These are phyloP conservation scores for Alca torda DNA, from an alignment of 2,797 vertebrate species.

Conservation along the genomic window DNA sequence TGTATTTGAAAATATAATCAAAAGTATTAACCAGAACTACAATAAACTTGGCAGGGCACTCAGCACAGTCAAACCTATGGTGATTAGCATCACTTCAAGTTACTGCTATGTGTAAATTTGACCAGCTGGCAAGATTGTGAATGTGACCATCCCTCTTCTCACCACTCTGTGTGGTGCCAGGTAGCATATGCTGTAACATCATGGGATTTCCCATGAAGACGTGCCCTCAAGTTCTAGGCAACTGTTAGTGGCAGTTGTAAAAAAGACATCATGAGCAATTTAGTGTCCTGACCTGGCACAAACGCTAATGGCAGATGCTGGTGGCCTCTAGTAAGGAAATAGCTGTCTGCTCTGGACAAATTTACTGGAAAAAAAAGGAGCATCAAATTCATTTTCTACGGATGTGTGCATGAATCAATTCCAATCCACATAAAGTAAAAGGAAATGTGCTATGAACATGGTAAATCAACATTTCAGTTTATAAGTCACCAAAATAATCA, in stretches of 20 bases:
- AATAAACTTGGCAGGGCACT: not conserved
- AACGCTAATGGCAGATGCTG: not conserved
- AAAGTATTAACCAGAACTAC: not conserved
- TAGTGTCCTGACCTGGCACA: not conserved
- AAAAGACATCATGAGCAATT: not conserved
- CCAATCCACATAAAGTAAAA: not conserved
- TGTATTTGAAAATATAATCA: not conserved
- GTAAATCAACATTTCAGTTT: slow-evolving; percentile 18
- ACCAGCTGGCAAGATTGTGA: not conserved
- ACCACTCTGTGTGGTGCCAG: not conserved
- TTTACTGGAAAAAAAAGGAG: not conserved
- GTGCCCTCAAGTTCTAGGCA: not conserved
- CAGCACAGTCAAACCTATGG: not conserved
- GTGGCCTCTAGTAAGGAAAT: not conserved
- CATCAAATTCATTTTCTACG: not conserved
- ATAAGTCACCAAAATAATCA: not conserved
- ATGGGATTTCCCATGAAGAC: not conserved
- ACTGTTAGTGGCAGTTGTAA: not conserved
- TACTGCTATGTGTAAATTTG: not conserved
- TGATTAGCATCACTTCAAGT: not conserved
- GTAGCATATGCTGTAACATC: slow-evolving; percentile 22
- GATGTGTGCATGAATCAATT: not conserved
- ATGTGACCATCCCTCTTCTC: not conserved
- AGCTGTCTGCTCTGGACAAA: not conserved
- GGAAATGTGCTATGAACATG: not conserved